Percentiles rank a stretch among this genome's conserved stretches.
These are phyloP conservation scores for Syngnathus floridae DNA, from an alignment of 2,113 vertebrate genomes.

Conservation along the genomic window DNA sequence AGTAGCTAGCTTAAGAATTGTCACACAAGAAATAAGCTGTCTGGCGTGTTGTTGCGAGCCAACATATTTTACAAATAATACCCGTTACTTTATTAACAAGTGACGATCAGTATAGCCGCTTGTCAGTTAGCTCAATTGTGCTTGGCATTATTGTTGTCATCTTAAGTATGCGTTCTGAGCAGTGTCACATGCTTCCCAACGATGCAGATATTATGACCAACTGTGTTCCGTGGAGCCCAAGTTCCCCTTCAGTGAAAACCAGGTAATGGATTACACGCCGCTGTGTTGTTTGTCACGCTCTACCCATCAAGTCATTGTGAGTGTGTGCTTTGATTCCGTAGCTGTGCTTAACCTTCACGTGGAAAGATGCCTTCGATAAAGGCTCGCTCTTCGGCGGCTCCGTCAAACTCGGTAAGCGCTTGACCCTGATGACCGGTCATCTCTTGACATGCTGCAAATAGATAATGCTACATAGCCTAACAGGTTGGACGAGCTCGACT, in stretches of 20 bases:
- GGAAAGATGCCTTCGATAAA: conserved; percentile 99
- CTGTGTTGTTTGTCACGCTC: neutral
- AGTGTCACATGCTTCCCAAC: neutral
- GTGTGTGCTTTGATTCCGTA: conserved; percentile 54
- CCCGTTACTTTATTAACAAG: too few species aligned
- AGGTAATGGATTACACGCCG: conserved; percentile 67
- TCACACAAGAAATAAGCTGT: neutral
- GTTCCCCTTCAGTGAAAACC: conserved; percentile 96
- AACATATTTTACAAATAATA: too few species aligned
- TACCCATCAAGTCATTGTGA: neutral
- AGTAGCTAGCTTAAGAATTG: neutral
- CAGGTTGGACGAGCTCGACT: neutral
- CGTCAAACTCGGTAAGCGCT: conserved; percentile 85
- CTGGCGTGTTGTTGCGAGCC: neutral
- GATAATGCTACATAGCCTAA: neutral
- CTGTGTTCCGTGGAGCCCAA: conserved; percentile 93
- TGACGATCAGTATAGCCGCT: too few species aligned
- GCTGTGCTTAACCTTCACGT: conserved; percentile 96
- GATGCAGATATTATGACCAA: conserved; percentile 90
- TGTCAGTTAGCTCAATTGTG: too few species aligned
- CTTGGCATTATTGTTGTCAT: neutral
- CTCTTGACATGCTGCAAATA: neutral
- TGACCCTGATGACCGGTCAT: neutral
- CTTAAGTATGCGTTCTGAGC: neutral
- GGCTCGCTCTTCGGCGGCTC: conserved; percentile 96